A percentile compares a stretch with the other conserved stretches of the same genome.
These are phyloP conservation scores for Brachypalpus laphriformis DNA, from an alignment of 2,888 invertebrate species.

Conservation along the genomic window DNA sequence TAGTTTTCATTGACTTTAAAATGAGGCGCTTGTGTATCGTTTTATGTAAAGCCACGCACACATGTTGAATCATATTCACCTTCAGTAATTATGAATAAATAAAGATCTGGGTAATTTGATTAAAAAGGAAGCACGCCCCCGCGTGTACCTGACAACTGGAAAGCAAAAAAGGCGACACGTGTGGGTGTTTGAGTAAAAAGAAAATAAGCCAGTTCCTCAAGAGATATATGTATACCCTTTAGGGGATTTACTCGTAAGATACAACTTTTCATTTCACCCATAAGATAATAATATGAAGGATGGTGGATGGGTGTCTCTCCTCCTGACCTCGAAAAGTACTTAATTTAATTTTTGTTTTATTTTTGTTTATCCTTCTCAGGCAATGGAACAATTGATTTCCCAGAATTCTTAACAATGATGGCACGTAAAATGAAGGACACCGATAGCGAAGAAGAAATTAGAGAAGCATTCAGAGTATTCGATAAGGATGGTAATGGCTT, in stretches of 20 bases:
- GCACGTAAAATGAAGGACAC: slow-evolving; percentile 99
- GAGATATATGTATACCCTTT: background rate
- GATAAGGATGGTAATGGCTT: slow-evolving; percentile 99
- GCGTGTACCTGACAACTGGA: background rate
- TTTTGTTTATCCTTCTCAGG: slow-evolving; percentile 85
- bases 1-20: slow-evolving; percentile 2
- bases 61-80: background rate
- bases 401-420: slow-evolving; percentile 99
- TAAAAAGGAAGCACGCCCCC: background rate
- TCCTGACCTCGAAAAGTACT: background rate
- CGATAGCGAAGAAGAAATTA: slow-evolving; percentile 99
- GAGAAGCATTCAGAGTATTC: slow-evolving; percentile 99
- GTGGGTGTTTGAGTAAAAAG: too few relatives aligned
- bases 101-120: background rate
- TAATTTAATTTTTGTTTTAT: background rate
- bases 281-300: background rate
- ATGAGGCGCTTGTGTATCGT: background rate
- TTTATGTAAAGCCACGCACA: background rate
- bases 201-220: too few relatives aligned
- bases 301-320: background rate
- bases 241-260: background rate
- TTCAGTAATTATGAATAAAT: background rate
- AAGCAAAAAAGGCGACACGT: background rate
- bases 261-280: background rate
- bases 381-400: slow-evolving; percentile 99